A percentile compares a stretch with the other conserved stretches of the same genome.
Conservation (phyloP, 53 echinoderm and acorn worm species). For the Holothuria scabra region DNA sequence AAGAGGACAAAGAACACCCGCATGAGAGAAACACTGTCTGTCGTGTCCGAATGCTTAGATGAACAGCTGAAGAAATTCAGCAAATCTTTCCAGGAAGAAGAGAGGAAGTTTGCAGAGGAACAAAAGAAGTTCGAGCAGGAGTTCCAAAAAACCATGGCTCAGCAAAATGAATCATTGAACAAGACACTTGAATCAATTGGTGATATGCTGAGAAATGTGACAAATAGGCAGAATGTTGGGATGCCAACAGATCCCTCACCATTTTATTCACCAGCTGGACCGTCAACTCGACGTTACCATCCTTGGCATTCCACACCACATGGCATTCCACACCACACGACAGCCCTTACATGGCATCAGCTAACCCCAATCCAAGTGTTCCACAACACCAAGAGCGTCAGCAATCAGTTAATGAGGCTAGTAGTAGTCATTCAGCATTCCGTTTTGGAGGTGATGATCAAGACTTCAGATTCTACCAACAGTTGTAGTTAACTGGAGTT, state of each 20-base stretch:
- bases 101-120: slow-evolving; percentile 15
- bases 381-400: no score
- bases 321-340: no score
- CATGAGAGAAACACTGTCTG: slow-evolving; percentile 4
- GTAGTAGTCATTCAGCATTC: no score
- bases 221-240: slow-evolving; percentile 12
- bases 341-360: no score
- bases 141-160: slow-evolving; percentile 22
- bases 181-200: slow-evolving; percentile 6
- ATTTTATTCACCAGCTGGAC: no score
- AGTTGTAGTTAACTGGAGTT: no score
- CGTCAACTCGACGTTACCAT: no score
- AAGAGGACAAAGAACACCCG: background rate
- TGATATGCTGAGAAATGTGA: slow-evolving; percentile 7
- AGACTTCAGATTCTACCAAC: no score
- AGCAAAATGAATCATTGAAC: background rate
- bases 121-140: slow-evolving; percentile 14
- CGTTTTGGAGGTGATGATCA: no score
- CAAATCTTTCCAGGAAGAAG: slow-evolving; percentile 8
- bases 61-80: slow-evolving; percentile 27
- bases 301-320: no score
- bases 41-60: slow-evolving; percentile 5
- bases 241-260: slow-evolving; percentile 1
- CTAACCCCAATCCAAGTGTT: no score
- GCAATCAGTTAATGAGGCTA: no score